Percentiles rank a stretch among this genome's conserved stretches.
These are phyloP conservation scores for Rhynchomys soricoides DNA, from an alignment of 2,113 vertebrate species.

Conservation along the genomic window DNA sequence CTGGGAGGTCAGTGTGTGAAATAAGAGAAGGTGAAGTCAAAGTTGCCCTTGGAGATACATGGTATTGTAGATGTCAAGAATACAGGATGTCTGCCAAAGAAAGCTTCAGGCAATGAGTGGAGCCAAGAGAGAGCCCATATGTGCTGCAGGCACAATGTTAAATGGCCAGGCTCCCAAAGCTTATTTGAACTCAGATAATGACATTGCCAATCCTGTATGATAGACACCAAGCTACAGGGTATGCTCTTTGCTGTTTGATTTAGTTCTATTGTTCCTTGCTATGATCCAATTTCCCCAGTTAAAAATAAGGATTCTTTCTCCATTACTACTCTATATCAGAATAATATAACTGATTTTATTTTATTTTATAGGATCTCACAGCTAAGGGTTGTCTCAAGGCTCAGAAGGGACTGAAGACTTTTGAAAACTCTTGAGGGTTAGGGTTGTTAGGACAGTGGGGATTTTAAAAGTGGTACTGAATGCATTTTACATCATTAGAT, in stretches of 20 bases:
- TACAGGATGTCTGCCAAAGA: background rate
- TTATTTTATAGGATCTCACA: background rate
- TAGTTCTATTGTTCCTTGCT: background rate
- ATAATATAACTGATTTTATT: background rate
- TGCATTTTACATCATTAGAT: background rate
- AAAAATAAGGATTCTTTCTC: background rate
- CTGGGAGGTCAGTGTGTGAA: background rate
- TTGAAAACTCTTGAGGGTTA: background rate
- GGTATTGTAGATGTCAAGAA: background rate
- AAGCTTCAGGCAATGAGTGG: background rate
- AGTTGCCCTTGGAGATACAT: background rate
- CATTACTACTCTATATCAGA: too few species aligned
- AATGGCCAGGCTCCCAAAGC: background rate
- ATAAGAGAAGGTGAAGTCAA: background rate
- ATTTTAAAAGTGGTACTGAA: background rate
- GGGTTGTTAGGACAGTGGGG: background rate
- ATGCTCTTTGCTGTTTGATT: background rate
- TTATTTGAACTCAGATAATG: background rate
- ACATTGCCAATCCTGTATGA: background rate
- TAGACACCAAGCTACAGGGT: background rate
- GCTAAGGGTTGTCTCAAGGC: background rate
- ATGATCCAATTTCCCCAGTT: background rate
- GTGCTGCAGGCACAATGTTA: background rate
- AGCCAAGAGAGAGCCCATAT: background rate
- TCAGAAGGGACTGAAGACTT: background rate